Evolutionary conservation across 2,888 invertebrate genomes (phyloP), one percentile per base, ranked within the genome.

Genomic region (Aricia artaxerxes): DNA sequence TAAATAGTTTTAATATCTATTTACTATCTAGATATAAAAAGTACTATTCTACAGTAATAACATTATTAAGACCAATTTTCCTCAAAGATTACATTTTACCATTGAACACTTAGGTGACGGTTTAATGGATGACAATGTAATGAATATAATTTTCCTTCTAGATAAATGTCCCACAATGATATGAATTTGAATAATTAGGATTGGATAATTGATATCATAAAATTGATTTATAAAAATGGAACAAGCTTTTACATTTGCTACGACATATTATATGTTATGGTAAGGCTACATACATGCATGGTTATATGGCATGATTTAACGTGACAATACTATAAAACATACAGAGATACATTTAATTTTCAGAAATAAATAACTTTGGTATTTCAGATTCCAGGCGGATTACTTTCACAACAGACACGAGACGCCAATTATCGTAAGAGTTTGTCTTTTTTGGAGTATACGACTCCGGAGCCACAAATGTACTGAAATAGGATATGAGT

Each of bases 401-500:
- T 49, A 97, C 95, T 85, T 96, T 95, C 64, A 97, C 96, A 84
- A 95, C 95, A 1, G 97, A 97, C 73, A 96, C 95, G 76, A 97
- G 89, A 79, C 95, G 95, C 96, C 96, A 97, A 79, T 92, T 89
- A 75, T 91, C 91, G 83, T 91, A 90, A 0, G 89, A 87, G 84
- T 90, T 90, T 4, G 88, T 83, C 82, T 88, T 91, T 85, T 93
- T 92, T 78, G 90, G 87, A 78, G 86, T 85, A 81, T 90, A 90
- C 9, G 87, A 83, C 78, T 93, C 93, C 0, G 94, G 92, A 16
- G 92, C 89, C 2, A 93, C 89, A 88, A 96, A 97, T 9, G 96
- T 96, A 82, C 96, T 96, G 83, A 95, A 95, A 86, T 97, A 97
- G 73, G 97, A 97, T 78, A 98, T 96, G 78, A 98, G 88, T 88